Percentiles rank a stretch among this genome's conserved stretches.
phyloP scores from a whole-genome alignment of 2,888 invertebrate genomes.

The Pterobdella sp. region DNA sequence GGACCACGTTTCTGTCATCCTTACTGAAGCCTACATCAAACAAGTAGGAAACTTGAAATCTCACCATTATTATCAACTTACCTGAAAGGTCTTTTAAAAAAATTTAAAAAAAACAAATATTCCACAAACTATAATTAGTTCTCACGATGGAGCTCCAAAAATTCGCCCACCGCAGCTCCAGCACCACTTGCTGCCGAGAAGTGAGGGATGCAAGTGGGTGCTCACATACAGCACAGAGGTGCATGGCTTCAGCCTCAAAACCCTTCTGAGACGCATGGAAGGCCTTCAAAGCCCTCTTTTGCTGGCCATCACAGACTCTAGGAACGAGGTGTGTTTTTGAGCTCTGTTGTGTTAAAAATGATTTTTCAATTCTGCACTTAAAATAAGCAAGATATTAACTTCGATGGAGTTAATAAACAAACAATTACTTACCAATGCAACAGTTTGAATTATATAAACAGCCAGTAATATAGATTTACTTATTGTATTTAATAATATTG shows the following conservation, averaged over 20 bases:
- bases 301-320: conserved; percentile 88
- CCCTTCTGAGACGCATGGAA: conserved; percentile 87
- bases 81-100: neutral
- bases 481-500: too few relatives aligned
- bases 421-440: too few relatives aligned
- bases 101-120: neutral
- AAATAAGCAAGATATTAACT: too few relatives aligned
- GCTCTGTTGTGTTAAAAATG: too few relatives aligned
- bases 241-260: conserved; percentile 94
- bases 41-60: conserved; percentile 39
- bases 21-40: conserved; percentile 64
- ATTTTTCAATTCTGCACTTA: too few relatives aligned
- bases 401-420: too few relatives aligned
- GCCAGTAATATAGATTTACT: too few relatives aligned
- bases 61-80: neutral
- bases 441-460: too few relatives aligned
- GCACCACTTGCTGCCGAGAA: conserved; percentile 82
- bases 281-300: conserved; percentile 74
- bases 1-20: conserved; percentile 75
- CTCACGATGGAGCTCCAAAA: conserved; percentile 84
- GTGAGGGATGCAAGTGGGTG: conserved; percentile 89
- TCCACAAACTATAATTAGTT: conserved; percentile 85
- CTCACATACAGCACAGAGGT: conserved; percentile 90
- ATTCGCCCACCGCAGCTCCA: conserved; percentile 61
- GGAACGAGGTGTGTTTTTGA: conserved; percentile 65